phyloP scores from a whole-genome alignment of 2,888 invertebrate genomes.

The Carpatolechia fugitivella region DNA sequence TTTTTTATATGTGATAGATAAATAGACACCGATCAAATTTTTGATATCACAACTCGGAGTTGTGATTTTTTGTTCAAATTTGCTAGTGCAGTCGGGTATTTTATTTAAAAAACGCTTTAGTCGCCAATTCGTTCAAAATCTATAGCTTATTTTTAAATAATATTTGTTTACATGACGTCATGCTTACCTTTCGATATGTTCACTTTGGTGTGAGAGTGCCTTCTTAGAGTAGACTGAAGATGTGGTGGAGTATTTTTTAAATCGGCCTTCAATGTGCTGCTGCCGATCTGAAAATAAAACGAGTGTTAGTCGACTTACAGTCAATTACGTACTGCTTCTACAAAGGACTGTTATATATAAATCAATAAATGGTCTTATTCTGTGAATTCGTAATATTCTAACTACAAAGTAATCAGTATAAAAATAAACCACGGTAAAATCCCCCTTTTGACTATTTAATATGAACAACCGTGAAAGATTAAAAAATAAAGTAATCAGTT shows the following conservation, averaged over 20 bases:
- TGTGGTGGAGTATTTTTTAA: constrained; percentile 74
- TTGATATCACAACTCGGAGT: too few relatives aligned
- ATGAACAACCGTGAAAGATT: too few relatives aligned
- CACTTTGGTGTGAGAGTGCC: constrained; percentile 69
- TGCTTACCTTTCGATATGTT: constrained; percentile 69
- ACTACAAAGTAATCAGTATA: too few relatives aligned
- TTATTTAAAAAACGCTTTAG: too few relatives aligned
- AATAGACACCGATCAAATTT: too few relatives aligned
- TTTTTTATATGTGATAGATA: too few relatives aligned
- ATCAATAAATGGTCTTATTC: constrained; percentile 11
- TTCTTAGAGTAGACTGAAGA: constrained; percentile 74
- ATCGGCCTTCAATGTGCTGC: constrained; percentile 72
- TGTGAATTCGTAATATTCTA: neutral
- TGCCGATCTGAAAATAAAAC: constrained; percentile 61
- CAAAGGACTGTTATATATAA: neutral
- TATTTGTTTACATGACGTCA: too few relatives aligned
- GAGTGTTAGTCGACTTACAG: neutral
- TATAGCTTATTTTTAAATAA: too few relatives aligned
- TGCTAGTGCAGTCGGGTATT: neutral
- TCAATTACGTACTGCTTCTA: neutral
- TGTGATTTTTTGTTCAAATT: neutral
- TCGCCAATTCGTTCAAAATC: too few relatives aligned
- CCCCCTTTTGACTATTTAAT: too few relatives aligned
- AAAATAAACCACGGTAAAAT: too few relatives aligned
- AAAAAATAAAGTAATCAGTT: too few relatives aligned